These are phyloP conservation scores for Eulemur rufifrons DNA, from an alignment of 2,113 vertebrate genomes.

Conservation along the genomic window DNA sequence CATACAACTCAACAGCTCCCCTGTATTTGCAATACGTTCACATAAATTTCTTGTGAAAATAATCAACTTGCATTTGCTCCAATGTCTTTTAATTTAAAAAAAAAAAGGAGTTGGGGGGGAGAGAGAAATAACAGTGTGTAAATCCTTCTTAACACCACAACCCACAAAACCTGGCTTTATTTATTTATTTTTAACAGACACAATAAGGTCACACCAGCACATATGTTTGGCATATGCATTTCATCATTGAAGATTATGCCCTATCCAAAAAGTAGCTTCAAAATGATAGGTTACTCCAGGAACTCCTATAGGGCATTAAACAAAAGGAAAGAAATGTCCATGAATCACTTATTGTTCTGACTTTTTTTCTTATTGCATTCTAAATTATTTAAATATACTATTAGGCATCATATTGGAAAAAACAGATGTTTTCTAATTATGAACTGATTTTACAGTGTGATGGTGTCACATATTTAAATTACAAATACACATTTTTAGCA, in stretches of 20 bases:
- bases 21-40: constrained; percentile 73
- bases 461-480: constrained; percentile 91
- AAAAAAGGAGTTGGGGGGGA: constrained; percentile 41
- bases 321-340: constrained; percentile 79
- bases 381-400: constrained; percentile 93
- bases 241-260: constrained; percentile 81
- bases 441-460: constrained; percentile 91
- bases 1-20: constrained; percentile 74
- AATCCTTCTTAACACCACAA: constrained; percentile 83
- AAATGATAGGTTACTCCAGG: constrained; percentile 76
- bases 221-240: constrained; percentile 85
- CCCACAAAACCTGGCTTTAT: constrained; percentile 66
- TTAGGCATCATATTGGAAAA: constrained; percentile 88
- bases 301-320: constrained; percentile 77
- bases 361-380: constrained; percentile 83
- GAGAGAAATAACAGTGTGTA: constrained; percentile 78
- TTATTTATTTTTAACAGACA: constrained; percentile 79
- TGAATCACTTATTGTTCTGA: constrained; percentile 80
- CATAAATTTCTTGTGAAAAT: constrained; percentile 84
- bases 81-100: constrained; percentile 66
- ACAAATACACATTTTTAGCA: constrained; percentile 92
- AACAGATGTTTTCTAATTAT: constrained; percentile 92
- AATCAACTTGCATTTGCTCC: constrained; percentile 83
- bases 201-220: constrained; percentile 81
- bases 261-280: constrained; percentile 82